Conservation (phyloP, 2,113 vertebrate species). For the Cisticola juncidis region DNA sequence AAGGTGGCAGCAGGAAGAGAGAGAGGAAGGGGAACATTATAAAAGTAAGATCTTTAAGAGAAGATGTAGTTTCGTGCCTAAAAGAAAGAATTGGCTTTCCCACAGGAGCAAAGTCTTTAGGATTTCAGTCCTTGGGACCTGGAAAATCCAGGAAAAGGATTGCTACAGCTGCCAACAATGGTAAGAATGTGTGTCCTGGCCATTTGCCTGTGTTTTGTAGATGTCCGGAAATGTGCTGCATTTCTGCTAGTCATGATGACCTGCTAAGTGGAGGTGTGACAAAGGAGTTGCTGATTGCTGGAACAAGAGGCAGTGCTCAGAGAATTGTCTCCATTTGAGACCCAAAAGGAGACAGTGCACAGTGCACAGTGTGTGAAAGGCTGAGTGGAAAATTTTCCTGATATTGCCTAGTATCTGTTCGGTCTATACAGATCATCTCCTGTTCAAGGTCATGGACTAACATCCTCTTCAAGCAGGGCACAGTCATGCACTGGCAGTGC, state of each 20-base stretch:
- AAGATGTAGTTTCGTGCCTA: rapidly evolving
- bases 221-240: neutral
- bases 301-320: neutral
- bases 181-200: neutral
- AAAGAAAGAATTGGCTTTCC: neutral
- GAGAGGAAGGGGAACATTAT: rapidly evolving
- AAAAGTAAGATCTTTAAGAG: neutral
- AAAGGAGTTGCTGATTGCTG: neutral
- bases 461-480: neutral
- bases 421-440: neutral
- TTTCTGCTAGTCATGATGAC: neutral
- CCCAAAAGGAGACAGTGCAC: neutral
- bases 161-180: rapidly evolving
- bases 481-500: neutral
- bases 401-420: neutral
- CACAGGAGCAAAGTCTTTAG: neutral
- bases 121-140: neutral
- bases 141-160: neutral
- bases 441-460: neutral
- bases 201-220: neutral
- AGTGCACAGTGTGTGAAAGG: neutral
- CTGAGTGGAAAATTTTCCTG: neutral
- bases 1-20: neutral
- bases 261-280: neutral
- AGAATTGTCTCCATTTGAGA: neutral